A percentile compares a stretch with the other conserved stretches of the same genome.
These are phyloP conservation scores for Orbicella faveolata DNA, from an alignment of 64 coral and sea anemone genomes.

Conservation along the genomic window DNA sequence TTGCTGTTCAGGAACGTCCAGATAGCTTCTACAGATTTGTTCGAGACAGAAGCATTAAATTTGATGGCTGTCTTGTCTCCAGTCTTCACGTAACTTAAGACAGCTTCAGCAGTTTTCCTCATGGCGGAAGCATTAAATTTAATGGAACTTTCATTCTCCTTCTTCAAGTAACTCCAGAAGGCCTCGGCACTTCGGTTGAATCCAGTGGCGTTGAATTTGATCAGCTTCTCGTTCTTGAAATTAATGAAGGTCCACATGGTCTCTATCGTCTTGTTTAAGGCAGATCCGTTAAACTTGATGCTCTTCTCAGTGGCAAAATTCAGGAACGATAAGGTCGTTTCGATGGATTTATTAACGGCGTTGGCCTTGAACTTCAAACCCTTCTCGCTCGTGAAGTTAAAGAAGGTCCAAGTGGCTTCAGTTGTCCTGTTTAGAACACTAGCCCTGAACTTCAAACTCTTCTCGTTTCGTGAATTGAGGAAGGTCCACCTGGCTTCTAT, in stretches of 20 bases:
- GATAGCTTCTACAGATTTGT: slow-evolving; percentile 51
- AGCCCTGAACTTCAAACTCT: slow-evolving; percentile 29
- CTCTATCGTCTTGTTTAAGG: slow-evolving; percentile 61
- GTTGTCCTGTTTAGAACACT: slow-evolving; percentile 10
- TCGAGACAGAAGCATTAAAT: slow-evolving; percentile 64
- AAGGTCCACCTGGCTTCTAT: slow-evolving; percentile 12
- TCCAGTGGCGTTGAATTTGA: slow-evolving; percentile 73
- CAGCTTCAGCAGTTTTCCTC: slow-evolving; percentile 62
- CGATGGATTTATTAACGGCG: slow-evolving; percentile 58
- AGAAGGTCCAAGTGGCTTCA: slow-evolving; percentile 27
- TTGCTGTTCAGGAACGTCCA: slow-evolving; percentile 55
- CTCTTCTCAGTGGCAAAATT: slow-evolving; percentile 49
- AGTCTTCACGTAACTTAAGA: slow-evolving; percentile 51
- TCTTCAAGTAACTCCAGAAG: slow-evolving; percentile 63
- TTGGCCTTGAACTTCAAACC: slow-evolving; percentile 52
- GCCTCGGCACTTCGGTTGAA: slow-evolving; percentile 58
- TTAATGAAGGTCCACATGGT: slow-evolving; percentile 65
- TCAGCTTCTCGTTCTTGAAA: slow-evolving; percentile 55
- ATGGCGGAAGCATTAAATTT: slow-evolving; percentile 72
- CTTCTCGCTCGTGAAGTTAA: slow-evolving; percentile 5
- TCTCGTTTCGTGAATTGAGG: slow-evolving; percentile 29
- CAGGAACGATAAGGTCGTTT: slow-evolving; percentile 45
- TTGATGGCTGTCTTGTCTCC: slow-evolving; percentile 62
- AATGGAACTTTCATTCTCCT: slow-evolving; percentile 39
- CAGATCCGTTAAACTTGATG: slow-evolving; percentile 67